phyloP scores from a whole-genome alignment of 2,888 invertebrate genomes.

The Andricus curvator region DNA sequence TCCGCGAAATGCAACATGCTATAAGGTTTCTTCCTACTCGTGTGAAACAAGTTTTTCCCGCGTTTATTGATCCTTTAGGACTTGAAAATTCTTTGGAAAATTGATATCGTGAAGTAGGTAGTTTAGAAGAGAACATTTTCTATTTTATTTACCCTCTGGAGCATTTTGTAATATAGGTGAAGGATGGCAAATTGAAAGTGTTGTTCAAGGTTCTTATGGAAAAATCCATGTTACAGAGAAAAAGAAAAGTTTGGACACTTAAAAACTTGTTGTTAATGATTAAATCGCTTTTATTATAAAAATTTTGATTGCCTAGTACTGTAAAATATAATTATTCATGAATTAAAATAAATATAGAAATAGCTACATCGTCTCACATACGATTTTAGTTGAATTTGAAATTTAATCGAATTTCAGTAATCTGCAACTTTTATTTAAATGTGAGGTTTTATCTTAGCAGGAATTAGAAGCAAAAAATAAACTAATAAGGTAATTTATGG shows the following conservation, averaged over 20 bases:
- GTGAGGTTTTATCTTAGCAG: too few relatives aligned
- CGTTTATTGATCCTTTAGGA: not conserved
- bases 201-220: not conserved
- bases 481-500: too few relatives aligned
- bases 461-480: too few relatives aligned
- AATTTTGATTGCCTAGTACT: too few relatives aligned
- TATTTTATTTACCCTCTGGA: not conserved
- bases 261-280: not conserved
- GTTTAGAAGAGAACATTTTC: not conserved
- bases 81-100: not conserved
- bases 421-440: too few relatives aligned
- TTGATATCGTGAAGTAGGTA: not conserved
- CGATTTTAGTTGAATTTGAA: too few relatives aligned
- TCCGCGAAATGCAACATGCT: not conserved
- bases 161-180: not conserved
- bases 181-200: not conserved
- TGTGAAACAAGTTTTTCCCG: not conserved
- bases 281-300: too few relatives aligned
- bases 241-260: not conserved
- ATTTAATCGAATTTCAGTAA: too few relatives aligned
- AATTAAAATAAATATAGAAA: too few relatives aligned
- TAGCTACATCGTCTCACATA: too few relatives aligned
- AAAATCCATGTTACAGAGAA: too few relatives aligned
- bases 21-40: not conserved
- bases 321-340: too few relatives aligned